Conservation (phyloP, 2,113 vertebrate genomes). For the Uria lomvia region DNA sequence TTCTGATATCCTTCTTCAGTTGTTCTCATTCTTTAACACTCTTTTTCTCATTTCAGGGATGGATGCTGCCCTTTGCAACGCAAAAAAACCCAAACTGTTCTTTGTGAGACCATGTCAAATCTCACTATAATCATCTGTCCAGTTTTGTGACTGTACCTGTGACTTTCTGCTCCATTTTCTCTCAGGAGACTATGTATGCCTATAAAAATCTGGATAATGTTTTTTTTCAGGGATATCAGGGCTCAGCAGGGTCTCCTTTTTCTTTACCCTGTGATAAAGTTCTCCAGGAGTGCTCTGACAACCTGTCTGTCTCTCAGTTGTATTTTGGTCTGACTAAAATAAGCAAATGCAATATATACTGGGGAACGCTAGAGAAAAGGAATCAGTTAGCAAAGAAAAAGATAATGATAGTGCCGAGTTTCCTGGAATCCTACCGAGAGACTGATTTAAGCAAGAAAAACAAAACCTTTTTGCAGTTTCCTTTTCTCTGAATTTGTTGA, state of each 20-base stretch:
- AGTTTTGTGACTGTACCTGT: background rate
- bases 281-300: conserved; percentile 5
- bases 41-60: background rate
- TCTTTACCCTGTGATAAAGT: background rate
- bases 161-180: conserved; percentile 20
- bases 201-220: background rate
- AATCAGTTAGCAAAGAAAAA: background rate
- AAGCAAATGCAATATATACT: background rate
- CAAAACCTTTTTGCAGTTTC: background rate
- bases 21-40: background rate
- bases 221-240: background rate
- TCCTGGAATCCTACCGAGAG: background rate
- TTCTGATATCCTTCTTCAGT: background rate
- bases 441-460: conserved; percentile 26
- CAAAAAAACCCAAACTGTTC: background rate
- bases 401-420: background rate
- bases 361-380: background rate
- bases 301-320: background rate
- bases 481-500: background rate
- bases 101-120: background rate
- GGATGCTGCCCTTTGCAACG: background rate
- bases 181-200: background rate
- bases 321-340: background rate
- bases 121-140: background rate
- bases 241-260: conserved; percentile 8